Base-by-base conservation (phyloP, 1,140 invertebrate species). In the Oryctes rhinoceros region DNA sequence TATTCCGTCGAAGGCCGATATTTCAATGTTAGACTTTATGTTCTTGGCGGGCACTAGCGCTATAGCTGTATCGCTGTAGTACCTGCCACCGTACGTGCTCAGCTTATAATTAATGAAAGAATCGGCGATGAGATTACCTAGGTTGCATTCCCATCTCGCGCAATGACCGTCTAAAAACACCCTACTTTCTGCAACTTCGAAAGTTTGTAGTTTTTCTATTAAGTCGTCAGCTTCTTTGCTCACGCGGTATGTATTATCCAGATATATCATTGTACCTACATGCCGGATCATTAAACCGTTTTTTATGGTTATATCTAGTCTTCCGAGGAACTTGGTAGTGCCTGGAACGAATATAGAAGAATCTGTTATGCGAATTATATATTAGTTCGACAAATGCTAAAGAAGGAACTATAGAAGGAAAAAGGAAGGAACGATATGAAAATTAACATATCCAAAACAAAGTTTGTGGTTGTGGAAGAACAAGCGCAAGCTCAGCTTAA, bases 41-140 rank as follows among this genome's bases (percentile, higher is more conserved):
- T 44, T 47, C 18, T 49, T 49, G 6, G 75, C 75, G 0, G 37
- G 18, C 37, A 76, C 20, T 9, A 76, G 13, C 18, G 15, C 75
- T 76, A 76, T 76, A 5, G 75, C 1, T 10, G 39, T 44, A 4
- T 76, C 75, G 13, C 35, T 47, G 18, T 15, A 76, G 35, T n/a
- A 47, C 4, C 15, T n/a, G 18, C 37, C 75, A 10, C n/a, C 4
- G 75, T 15, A 76, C 6, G 39, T 76, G n/a, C n/a, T 47, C 5
- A 35, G 4, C 39, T 76, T 76, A 44, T 76, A 76, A 15, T 76
- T 20, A 48, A 76, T 11, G 11, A 76, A 47, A 47, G 75, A 37
- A 20, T 76, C 75, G n/a, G 75, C 47, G 11, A 76, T 76, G 3
- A 76, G 35, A 76, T 76, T 76, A 48, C 75, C 75, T 35, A 76